phyloP scores from a whole-genome alignment of 2,888 invertebrate genomes.

The Trissolcus japonicus region DNA sequence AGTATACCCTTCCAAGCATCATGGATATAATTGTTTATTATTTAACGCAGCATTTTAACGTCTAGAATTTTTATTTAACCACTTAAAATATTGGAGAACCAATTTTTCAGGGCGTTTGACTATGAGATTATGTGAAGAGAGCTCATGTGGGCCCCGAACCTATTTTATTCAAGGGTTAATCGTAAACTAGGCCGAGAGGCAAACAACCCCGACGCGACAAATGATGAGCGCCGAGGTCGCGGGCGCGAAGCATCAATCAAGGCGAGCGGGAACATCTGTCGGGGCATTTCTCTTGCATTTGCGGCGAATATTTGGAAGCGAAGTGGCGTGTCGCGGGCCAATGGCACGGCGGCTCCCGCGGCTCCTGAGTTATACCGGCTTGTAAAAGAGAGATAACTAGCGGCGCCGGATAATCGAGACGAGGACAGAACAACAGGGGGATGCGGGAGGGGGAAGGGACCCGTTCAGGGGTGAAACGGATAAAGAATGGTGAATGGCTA shows the following conservation, averaged over 20 bases:
- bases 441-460: constrained; percentile 11
- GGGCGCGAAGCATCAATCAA: constrained; percentile 43
- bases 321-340: constrained; percentile 29
- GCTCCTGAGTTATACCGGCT: constrained; percentile 13
- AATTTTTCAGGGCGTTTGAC: too few species aligned
- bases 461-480: constrained; percentile 71
- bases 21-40: too few species aligned
- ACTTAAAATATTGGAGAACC: too few species aligned
- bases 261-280: constrained; percentile 40
- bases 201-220: too few species aligned
- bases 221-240: constrained; percentile 1
- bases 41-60: too few species aligned
- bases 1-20: too few species aligned
- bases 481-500: constrained; percentile 73
- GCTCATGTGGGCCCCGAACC: not conserved
- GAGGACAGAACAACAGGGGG: constrained; percentile 21
- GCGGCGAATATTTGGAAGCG: constrained; percentile 30
- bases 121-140: too few species aligned
- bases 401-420: not conserved
- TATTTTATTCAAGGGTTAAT: constrained; percentile 9
- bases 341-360: constrained; percentile 16
- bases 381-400: not conserved
- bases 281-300: constrained; percentile 30
- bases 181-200: too few species aligned
- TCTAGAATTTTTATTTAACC: too few species aligned